Percentiles rank a stretch among this genome's conserved stretches.
Conservation (phyloP, 1,140 invertebrate genomes). For the Galleria mellonella region DNA sequence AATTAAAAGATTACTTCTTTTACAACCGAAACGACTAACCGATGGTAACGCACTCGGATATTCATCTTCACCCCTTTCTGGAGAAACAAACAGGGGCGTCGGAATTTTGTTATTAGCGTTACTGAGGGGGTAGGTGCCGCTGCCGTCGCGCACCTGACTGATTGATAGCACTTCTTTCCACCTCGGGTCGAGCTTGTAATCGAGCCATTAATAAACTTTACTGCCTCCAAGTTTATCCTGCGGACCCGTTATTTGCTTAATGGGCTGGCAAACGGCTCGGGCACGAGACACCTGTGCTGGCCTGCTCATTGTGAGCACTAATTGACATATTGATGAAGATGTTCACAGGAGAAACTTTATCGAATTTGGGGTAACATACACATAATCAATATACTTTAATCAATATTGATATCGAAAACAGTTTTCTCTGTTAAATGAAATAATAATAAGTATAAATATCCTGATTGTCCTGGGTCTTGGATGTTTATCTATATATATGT, state of each 20-base stretch:
- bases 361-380: neutral
- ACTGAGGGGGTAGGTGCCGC: constrained; percentile 53
- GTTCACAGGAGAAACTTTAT: constrained; percentile 11
- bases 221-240: constrained; percentile 68
- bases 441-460: too few species aligned
- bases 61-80: constrained; percentile 67
- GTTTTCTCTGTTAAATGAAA: too few species aligned
- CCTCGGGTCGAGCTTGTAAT: constrained; percentile 72
- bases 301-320: constrained; percentile 34
- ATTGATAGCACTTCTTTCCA: constrained; percentile 73
- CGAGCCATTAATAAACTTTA: constrained; percentile 73
- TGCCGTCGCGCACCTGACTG: constrained; percentile 68
- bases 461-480: too few species aligned
- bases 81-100: constrained; percentile 62
- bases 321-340: constrained; percentile 47
- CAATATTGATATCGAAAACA: too few species aligned
- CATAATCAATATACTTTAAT: too few species aligned
- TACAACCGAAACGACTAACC: constrained; percentile 24
- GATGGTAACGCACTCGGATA: constrained; percentile 44
- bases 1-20: constrained; percentile 17
- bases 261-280: constrained; percentile 54
- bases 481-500: too few species aligned
- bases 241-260: constrained; percentile 67
- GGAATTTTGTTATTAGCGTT: constrained; percentile 73
- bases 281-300: constrained; percentile 41